Percentiles rank a stretch among this genome's conserved stretches.
Conservation (phyloP, 2,888 invertebrate genomes). For the Epinotia ramella region DNA sequence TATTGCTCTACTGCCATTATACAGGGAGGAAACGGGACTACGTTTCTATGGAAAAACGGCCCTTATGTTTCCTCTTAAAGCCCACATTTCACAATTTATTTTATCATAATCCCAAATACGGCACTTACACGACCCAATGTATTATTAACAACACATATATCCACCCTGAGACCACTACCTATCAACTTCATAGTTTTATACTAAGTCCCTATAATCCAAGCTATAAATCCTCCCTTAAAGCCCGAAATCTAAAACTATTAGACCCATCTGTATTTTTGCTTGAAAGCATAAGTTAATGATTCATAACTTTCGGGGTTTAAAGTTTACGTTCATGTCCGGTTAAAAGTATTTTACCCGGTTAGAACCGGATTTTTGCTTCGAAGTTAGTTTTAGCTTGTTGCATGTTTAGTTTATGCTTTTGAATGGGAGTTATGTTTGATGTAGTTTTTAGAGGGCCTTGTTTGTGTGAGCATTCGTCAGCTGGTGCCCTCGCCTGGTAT, state of each 20-base stretch:
- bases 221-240: slow-evolving; percentile 13
- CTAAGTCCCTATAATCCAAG: slow-evolving; percentile 10
- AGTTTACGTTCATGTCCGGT: slow-evolving; percentile 10
- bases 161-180: neutral
- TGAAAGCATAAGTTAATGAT: slow-evolving; percentile 24
- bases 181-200: slow-evolving; percentile 2
- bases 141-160: slow-evolving; percentile 7
- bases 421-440: neutral
- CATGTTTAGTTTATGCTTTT: slow-evolving; percentile 10
- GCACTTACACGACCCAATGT: neutral
- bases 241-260: slow-evolving; percentile 22
- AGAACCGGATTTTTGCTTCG: slow-evolving; percentile 28
- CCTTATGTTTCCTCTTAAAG: too few relatives aligned
- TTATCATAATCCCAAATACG: neutral
- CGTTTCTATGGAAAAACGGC: too few relatives aligned
- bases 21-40: too few relatives aligned
- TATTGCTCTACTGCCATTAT: too few relatives aligned
- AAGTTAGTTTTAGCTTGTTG: slow-evolving; percentile 25
- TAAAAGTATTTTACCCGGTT: slow-evolving; percentile 16
- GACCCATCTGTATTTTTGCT: slow-evolving; percentile 4
- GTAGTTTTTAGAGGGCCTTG: neutral
- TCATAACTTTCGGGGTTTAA: slow-evolving; percentile 27
- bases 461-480: neutral
- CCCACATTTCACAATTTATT: neutral
- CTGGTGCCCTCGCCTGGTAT: too few relatives aligned